Base-by-base conservation (phyloP, 2,113 vertebrate genomes). In the Polypterus bichir region DNA sequence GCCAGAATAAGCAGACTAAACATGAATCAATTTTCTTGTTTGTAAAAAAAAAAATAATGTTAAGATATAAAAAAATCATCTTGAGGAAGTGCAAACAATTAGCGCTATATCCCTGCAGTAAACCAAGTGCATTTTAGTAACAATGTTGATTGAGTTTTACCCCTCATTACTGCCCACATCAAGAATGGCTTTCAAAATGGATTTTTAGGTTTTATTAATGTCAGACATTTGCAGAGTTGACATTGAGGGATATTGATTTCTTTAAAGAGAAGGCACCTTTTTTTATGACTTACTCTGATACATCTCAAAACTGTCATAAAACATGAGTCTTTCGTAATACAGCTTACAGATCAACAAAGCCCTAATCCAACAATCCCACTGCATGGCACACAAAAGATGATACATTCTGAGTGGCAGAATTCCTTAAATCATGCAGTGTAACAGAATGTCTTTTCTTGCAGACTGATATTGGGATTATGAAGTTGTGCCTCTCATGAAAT, bases 131-230 rank as follows among this genome's bases (percentile, higher is more conserved):
- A 47, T 77, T 74, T 76, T 77, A 81, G 76, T 77, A 81, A 79
- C 66, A 83, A 75, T 73, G 68, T 69, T 70, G 48, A 83, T 88
- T 84, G 82, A 87, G 82, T 89, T 86, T 81, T 74, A 73, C 75
- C 74, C 72, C 47, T 27, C 27, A 56, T 78, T 83, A 72, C 83
- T 83, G 86, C 79, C 75, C 78, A 84, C 87, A 68, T 79, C 80
- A 80, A 69, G 74, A 59, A 74, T 73, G 78, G 74, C 71, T 76
- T 81, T 84, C 69, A 71, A 73, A 85, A 83, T 80, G 71, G 69
- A 83, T 83, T 79, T 77, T 80, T 75, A 75, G 73, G 73, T 73
- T 83, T 86, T 83, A 84, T 86, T 87, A 87, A 87, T 85, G 79
- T 86, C 77, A 76, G 75, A 66, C 27, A 27, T 71, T 71, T 76